These are phyloP conservation scores for Setophaga kirtlandii DNA, from an alignment of 2,113 vertebrate species.

Conservation along the genomic window DNA sequence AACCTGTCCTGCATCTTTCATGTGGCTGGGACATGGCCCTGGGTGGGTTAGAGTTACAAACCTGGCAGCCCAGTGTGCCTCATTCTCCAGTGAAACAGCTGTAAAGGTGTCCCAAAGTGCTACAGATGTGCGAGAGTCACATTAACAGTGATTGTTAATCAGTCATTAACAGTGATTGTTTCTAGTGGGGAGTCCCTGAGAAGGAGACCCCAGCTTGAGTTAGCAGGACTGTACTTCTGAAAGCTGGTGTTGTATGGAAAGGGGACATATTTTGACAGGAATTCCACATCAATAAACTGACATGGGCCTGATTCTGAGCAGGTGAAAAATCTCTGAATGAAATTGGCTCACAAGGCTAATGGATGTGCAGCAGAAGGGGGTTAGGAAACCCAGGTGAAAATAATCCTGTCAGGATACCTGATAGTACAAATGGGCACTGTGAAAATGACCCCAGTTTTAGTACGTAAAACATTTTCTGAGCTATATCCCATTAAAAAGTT, in stretches of 20 bases:
- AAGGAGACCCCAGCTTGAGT: background rate
- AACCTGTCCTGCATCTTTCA: background rate
- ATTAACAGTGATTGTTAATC: too few relatives aligned
- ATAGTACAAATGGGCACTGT: background rate
- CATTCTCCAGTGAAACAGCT: background rate
- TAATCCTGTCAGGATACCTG: background rate
- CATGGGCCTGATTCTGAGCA: background rate
- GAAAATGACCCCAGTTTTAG: background rate
- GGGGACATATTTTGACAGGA: background rate
- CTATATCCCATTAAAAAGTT: background rate
- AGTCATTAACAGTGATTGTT: background rate
- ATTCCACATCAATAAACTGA: background rate
- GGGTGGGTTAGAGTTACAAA: background rate
- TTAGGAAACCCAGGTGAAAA: background rate
- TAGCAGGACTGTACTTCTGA: background rate
- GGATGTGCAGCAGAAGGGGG: fast-evolving
- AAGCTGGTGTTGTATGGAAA: background rate
- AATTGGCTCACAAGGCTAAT: background rate
- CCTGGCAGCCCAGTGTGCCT: background rate
- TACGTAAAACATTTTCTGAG: background rate
- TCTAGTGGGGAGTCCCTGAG: background rate
- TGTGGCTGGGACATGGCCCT: background rate
- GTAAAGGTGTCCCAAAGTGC: background rate
- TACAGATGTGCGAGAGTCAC: background rate
- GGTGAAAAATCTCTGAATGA: background rate